Percentiles rank a stretch among this genome's conserved stretches.
Evolutionary conservation across 1,140 invertebrate genomes (phyloP).

Genomic region (Drosophila pachea): DNA sequence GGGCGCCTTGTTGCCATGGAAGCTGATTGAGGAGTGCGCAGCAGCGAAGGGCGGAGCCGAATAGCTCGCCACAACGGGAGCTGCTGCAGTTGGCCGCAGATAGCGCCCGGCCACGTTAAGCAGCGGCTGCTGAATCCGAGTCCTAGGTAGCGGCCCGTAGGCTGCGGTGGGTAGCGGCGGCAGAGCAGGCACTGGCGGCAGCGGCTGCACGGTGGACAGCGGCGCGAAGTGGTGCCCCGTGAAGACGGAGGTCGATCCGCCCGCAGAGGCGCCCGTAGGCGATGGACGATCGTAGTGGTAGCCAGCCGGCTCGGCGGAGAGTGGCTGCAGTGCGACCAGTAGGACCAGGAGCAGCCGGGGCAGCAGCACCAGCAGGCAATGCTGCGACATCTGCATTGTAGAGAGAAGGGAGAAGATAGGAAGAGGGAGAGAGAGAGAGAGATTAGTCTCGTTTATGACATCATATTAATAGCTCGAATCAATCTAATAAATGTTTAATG

Average conservation of each 20-base stretch:
- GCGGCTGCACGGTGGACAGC: conserved; percentile 60
- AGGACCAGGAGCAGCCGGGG: conserved; percentile 30
- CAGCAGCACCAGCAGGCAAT: conserved; percentile 14
- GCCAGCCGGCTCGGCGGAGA: conserved; percentile 38
- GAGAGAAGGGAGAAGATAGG: not conserved
- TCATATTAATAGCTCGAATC: conserved; percentile 58
- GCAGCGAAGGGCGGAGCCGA: conserved; percentile 7
- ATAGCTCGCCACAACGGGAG: conserved; percentile 10
- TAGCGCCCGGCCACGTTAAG: conserved; percentile 36
- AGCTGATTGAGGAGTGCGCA: conserved; percentile 50
- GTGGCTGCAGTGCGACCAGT: conserved; percentile 4
- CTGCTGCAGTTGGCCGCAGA: conserved; percentile 12
- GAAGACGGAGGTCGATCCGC: conserved; percentile 14
- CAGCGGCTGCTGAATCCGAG: not conserved
- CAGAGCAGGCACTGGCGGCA: conserved; percentile 64
- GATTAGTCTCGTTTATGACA: conserved; percentile 35
- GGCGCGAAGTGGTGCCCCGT: conserved; percentile 62
- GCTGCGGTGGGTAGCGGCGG: conserved; percentile 58
- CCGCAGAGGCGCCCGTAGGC: conserved; percentile 29
- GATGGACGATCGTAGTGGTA: conserved; percentile 67
- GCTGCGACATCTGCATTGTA: conserved; percentile 47
- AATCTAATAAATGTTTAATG: conserved; percentile 71
- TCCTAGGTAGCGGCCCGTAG: conserved; percentile 7
- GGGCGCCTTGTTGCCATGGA: conserved; percentile 40
- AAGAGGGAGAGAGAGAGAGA: not conserved